Conservation (phyloP, 1,140 invertebrate species). For the Heterodera carotae region DNA sequence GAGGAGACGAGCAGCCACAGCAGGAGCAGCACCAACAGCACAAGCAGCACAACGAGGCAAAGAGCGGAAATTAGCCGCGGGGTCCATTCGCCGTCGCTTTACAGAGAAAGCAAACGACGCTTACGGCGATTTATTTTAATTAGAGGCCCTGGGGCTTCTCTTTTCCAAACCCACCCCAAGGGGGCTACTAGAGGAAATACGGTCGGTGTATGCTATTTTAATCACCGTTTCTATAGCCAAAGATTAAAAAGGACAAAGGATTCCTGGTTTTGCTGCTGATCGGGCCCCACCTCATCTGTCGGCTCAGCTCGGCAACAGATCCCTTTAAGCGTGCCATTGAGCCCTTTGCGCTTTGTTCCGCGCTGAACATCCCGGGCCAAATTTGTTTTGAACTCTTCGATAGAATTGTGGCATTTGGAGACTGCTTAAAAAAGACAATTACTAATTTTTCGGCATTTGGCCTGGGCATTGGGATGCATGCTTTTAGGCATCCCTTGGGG, state of each 20-base stretch:
- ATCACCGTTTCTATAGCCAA: too few species aligned
- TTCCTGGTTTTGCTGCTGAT: too few species aligned
- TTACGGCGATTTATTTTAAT: too few species aligned
- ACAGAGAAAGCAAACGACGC: not conserved
- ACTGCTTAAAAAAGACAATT: constrained; percentile 35
- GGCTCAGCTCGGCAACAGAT: constrained; percentile 20
- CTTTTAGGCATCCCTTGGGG: too few species aligned
- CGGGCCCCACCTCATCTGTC: constrained; percentile 21
- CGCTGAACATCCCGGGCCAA: constrained; percentile 23
- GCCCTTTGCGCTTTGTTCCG: not conserved
- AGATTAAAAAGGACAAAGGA: too few species aligned
- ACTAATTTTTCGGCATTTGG: not conserved
- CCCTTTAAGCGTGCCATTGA: constrained; percentile 17
- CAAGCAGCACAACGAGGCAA: constrained; percentile 29
- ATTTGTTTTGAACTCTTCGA: constrained; percentile 31
- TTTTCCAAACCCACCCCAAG: too few species aligned
- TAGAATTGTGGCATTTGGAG: constrained; percentile 43
- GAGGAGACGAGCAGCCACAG: constrained; percentile 53
- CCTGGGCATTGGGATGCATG: too few species aligned
- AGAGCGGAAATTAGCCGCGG: constrained; percentile 45
- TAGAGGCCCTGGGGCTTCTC: too few species aligned
- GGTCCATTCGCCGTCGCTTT: constrained; percentile 55
- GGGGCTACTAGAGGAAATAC: too few species aligned
- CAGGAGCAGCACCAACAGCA: constrained; percentile 52
- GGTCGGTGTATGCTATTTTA: too few species aligned